These are phyloP conservation scores for Metellina segmentata DNA, from an alignment of 2,888 invertebrate genomes.

Conservation along the genomic window DNA sequence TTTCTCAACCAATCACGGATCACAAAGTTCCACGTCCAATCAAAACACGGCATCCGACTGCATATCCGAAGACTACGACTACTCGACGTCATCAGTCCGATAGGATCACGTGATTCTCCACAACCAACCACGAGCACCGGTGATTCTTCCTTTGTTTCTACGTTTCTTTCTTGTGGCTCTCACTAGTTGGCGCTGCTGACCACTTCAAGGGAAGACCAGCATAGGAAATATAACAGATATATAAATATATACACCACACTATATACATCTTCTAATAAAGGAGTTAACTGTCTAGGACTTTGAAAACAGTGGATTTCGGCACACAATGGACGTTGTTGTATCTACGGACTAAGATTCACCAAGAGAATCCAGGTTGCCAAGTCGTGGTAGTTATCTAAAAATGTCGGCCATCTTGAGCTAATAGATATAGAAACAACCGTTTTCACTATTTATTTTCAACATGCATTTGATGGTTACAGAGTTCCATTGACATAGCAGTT, in stretches of 20 bases:
- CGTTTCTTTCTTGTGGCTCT: conserved; percentile 36
- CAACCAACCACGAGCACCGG: conserved; percentile 57
- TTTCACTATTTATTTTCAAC: neutral
- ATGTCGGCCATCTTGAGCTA: neutral
- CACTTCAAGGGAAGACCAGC: neutral
- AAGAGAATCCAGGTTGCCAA: neutral
- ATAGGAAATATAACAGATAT: conserved; percentile 26
- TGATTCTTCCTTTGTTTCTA: conserved; percentile 30
- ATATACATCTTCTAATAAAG: neutral
- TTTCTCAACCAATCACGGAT: conserved; percentile 41
- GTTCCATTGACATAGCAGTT: too few relatives aligned
- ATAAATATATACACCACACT: conserved; percentile 33
- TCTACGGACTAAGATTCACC: neutral
- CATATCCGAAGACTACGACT: conserved; percentile 68
- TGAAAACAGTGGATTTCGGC: neutral
- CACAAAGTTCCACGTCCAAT: conserved; percentile 63
- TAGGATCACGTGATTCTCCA: conserved; percentile 16
- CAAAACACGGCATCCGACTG: conserved; percentile 59
- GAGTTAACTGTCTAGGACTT: neutral
- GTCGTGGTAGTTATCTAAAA: neutral
- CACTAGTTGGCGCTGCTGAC: conserved; percentile 6
- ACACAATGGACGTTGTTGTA: neutral
- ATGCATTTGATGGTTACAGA: neutral
- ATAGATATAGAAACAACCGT: neutral
- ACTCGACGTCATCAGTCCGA: conserved; percentile 55